Percentiles rank a stretch among this genome's conserved stretches.
Conservation (phyloP, 2,888 invertebrate species). For the Philonicus albiceps region DNA sequence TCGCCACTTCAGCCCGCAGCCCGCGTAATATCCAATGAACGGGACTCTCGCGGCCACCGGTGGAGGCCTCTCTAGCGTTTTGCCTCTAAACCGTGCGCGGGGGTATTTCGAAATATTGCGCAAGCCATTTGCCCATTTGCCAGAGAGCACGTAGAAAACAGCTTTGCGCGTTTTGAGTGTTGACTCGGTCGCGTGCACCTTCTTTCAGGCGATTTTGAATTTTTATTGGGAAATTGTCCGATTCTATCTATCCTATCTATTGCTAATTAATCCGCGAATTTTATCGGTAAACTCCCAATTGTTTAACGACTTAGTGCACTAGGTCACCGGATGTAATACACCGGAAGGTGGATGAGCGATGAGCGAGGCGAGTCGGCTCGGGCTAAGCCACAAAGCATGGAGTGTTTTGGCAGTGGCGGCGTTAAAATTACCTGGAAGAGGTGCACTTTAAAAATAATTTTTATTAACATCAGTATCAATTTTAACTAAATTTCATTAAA, state of each 20-base stretch:
- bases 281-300: neutral
- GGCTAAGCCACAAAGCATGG: neutral
- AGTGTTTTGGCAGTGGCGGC: neutral
- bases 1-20: neutral
- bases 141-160: neutral
- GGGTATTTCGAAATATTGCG: constrained; percentile 18
- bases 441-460: neutral
- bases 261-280: neutral
- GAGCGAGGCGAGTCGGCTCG: neutral
- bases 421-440: neutral
- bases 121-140: neutral
- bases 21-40: neutral
- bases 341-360: neutral
- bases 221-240: neutral
- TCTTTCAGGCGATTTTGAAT: neutral
- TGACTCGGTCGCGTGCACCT: neutral
- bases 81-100: neutral
- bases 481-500: too few relatives aligned
- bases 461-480: too few relatives aligned
- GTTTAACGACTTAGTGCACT: neutral
- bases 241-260: neutral
- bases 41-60: neutral
- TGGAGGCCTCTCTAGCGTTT: neutral
- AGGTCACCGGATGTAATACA: neutral
- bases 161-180: neutral